Evolutionary conservation across 53 echinoderm and acorn worm genomes (phyloP), one percentile per base, ranked within the genome.

Genomic region (Apostichopus leukothele): DNA sequence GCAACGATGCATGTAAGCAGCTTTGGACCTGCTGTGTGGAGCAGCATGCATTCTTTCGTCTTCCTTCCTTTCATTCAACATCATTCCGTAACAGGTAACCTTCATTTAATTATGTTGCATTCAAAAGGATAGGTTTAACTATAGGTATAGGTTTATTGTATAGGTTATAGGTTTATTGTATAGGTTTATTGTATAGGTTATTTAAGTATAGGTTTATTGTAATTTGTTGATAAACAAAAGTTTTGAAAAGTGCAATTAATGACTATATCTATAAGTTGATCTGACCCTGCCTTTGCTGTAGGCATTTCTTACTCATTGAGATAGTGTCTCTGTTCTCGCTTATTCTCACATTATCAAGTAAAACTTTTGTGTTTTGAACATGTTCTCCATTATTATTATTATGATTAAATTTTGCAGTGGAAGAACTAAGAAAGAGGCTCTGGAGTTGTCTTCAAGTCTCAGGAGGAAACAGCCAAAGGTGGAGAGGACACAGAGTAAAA

Each of bases 1-100:
- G 84, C 68, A 91, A 90, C 18, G 76, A 94, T 10, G 93, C 92
- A 39, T 94, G 98, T 80, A 98, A 96, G 74, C 94, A 96, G 75
- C 92, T 98, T 19, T 98, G 96, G 94, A 93, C 94, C 88, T 98
- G 94, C 77, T 96, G 96, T 71, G 93, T 94, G 60, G 98, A 98
- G 91, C 98, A 98, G 91, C 98, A 98, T 91, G 94, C 92, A 25
- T 98, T 98, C 94, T 98, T 98, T 83, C 86, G 98, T 75, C 92
- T 96, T 53, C 88, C 88, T 51, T 75, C 85, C 67, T 85, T 85
- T 51, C 66, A 66, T 5, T 85, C 67, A 85, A 85, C 85, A 39
- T 67, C 85, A 85, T 89, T 76, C 76, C 59, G 76, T 22, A 12
- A 89, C 78, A 89, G 89, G 77, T 78, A 66, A 4, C 12, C 3